A percentile compares a stretch with the other conserved stretches of the same genome.
These are phyloP conservation scores for Diachasma alloeum DNA, from an alignment of 1,140 invertebrate genomes.

Conservation along the genomic window DNA sequence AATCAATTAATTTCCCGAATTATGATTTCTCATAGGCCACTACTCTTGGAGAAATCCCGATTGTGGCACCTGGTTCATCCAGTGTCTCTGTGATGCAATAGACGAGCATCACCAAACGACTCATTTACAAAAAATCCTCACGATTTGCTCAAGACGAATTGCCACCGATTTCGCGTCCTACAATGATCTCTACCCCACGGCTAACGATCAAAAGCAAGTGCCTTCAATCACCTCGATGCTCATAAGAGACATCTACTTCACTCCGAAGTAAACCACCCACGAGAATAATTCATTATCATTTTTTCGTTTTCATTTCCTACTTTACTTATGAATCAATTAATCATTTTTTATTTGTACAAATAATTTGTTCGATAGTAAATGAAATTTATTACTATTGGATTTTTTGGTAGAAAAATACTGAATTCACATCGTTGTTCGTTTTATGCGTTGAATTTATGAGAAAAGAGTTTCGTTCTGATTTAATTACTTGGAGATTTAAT, in stretches of 20 bases:
- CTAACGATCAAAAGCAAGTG: conserved; percentile 75
- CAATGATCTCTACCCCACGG: conserved; percentile 58
- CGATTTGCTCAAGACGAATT: conserved; percentile 71
- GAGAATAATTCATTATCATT: neutral
- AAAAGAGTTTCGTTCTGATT: neutral
- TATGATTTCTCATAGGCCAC: conserved; percentile 63
- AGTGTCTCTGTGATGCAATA: conserved; percentile 70
- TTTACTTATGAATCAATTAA: too few relatives aligned
- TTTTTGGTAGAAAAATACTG: neutral
- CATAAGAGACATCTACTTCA: conserved; percentile 70
- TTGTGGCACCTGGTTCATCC: conserved; percentile 77
- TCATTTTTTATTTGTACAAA: neutral
- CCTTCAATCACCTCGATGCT: conserved; percentile 74
- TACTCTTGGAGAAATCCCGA: conserved; percentile 75
- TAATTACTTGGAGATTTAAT: neutral
- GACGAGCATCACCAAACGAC: conserved; percentile 57
- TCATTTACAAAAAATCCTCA: conserved; percentile 73
- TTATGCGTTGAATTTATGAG: neutral
- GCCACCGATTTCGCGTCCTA: conserved; percentile 70
- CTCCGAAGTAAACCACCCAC: neutral
- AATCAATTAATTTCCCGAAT: neutral
- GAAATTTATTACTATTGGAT: neutral
- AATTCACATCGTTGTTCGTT: neutral
- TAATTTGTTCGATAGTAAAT: neutral
- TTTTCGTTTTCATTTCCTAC: too few relatives aligned